phyloP scores from a whole-genome alignment of 2,113 vertebrate genomes.

The Maylandia zebra region DNA sequence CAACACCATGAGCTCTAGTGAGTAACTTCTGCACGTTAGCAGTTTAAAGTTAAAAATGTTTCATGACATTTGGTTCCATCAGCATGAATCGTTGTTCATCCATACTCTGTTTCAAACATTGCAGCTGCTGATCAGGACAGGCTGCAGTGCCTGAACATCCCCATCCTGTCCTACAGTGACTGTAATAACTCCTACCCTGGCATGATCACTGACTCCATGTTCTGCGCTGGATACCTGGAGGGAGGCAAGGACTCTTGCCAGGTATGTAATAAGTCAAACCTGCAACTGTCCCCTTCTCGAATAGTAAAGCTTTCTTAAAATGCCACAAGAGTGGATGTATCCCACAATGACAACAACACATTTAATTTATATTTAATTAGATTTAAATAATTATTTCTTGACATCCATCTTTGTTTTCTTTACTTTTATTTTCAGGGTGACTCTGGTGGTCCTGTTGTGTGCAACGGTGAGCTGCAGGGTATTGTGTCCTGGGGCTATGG shows the following conservation, averaged over 20 bases:
- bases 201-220: slow-evolving; percentile 75
- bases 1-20: too few relatives aligned
- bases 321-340: neutral
- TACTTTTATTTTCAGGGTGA: neutral
- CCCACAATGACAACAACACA: too few relatives aligned
- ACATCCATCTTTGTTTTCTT: neutral
- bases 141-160: slow-evolving; percentile 76
- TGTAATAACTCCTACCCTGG: slow-evolving; percentile 73
- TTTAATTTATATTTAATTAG: fast-evolving
- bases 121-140: too few relatives aligned
- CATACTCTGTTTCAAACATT: too few relatives aligned
- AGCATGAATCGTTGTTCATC: too few relatives aligned
- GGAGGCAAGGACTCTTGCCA: slow-evolving; percentile 77
- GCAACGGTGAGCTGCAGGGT: too few relatives aligned
- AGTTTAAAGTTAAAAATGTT: too few relatives aligned
- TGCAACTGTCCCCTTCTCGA: neutral
- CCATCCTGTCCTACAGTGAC: slow-evolving; percentile 68
- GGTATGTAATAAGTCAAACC: slow-evolving; percentile 37
- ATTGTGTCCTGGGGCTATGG: too few relatives aligned
- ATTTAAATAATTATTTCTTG: neutral
- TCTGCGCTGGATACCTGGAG: slow-evolving; percentile 69
- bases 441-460: too few relatives aligned
- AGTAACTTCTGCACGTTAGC: too few relatives aligned
- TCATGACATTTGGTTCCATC: too few relatives aligned
- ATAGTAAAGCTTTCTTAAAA: neutral